Base-by-base conservation (phyloP, 23 tunicate genomes). In the Trididemnum clinides region DNA sequence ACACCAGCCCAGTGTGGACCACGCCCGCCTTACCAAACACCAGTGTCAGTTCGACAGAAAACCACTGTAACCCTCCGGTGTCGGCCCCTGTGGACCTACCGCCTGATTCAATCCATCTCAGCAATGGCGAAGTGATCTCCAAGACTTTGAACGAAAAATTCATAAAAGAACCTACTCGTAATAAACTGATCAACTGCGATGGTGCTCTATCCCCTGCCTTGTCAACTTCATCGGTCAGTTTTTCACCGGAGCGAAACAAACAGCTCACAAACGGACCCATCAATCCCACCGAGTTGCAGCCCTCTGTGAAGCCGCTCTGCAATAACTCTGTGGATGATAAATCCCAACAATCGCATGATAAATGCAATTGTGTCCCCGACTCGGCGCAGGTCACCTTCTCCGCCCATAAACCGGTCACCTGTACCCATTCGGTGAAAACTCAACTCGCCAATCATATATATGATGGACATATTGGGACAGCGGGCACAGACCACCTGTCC, bases 141-240 rank as follows among this genome's bases (percentile, higher is more conserved):
- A 66, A 66, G 37, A 20, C 75, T 31, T 37, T 66, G 6, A 31
- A 31, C 36, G 75, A 66, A 37, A 66, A 66, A 32, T 66, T 66
- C n/a, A 10, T 66, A 5, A 66, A 66, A 31, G 75, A 66, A 31
- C 12, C 37, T 3, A 7, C 75, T 29, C 30, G 75, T 7, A 32
- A n/a, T 37, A 36, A 23, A 31, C 75, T 66, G 12, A 66, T 66
- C 7, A 66, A 66, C 22, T 66, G 75, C 31, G 75, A 66, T 31
- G 75, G 75, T 66, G 75, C 75, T 66, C n/a, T 66, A 66, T 66
- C 75, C 22, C 75, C 75, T 66, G 75, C 75, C 75, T 32, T 66
- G 10, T 66, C 75, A 3, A 66, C 75, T 7, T 66, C 75, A 29
- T 66, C 75, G 5, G 75, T 66, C 22, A 66, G 37, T 66, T 66